Conservation (phyloP, 2,797 vertebrate genomes). For the Megaceryle alcyon region DNA sequence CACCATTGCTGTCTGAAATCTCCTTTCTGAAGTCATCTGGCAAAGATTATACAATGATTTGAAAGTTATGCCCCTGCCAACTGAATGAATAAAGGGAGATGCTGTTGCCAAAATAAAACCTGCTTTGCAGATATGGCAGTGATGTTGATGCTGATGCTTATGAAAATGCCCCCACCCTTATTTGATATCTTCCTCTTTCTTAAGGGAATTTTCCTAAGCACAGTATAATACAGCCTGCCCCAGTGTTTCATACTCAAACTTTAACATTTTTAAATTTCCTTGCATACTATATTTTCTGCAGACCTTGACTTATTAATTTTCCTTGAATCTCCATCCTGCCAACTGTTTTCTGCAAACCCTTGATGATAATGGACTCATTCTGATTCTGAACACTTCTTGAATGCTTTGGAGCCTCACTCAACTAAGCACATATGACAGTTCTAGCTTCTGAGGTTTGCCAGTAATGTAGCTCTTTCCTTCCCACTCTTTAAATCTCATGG, state of each 20-base stretch:
- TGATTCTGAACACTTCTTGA: not conserved
- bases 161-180: accelerated
- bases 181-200: not conserved
- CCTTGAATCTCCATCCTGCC: not conserved
- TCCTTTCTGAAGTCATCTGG: not conserved
- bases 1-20: not conserved
- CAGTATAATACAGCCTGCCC: not conserved
- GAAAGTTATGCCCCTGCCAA: not conserved
- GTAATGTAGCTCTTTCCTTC: not conserved
- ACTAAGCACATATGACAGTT: not conserved
- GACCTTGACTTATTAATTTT: not conserved
- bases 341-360: not conserved
- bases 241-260: not conserved
- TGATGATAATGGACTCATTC: not conserved
- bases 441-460: not conserved
- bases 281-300: not conserved
- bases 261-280: not conserved
- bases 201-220: not conserved
- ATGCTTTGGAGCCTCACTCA: not conserved
- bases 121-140: not conserved
- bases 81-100: not conserved
- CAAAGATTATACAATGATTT: not conserved
- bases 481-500: not conserved
- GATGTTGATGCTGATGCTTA: not conserved
- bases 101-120: not conserved